Evolutionary conservation across 2,797 vertebrate species (phyloP).

Genomic region (Paratrypauchen microcephalus): DNA sequence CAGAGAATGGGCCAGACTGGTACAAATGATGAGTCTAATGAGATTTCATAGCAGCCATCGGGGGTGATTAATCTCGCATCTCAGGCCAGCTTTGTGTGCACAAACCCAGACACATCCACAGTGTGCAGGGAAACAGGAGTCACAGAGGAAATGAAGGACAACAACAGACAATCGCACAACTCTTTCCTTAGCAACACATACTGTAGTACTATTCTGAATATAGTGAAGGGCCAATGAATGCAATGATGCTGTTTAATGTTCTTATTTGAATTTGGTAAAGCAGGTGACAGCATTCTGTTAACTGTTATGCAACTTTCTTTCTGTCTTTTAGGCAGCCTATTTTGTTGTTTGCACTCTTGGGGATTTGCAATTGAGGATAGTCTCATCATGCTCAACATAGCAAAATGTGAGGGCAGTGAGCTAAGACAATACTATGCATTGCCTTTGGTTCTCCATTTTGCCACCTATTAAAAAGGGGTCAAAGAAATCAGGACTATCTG

Average conservation of each 20-base stretch:
- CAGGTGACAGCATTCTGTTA: background rate
- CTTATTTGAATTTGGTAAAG: background rate
- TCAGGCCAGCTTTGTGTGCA: constrained; percentile 46
- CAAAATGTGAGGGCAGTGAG: background rate
- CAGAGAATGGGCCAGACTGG: constrained; percentile 60
- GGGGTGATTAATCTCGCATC: constrained; percentile 77
- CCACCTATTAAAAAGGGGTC: background rate
- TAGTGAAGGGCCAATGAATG: background rate
- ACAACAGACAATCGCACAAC: constrained; percentile 59
- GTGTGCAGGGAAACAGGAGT: constrained; percentile 29
- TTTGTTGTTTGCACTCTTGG: background rate
- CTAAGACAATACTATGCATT: background rate
- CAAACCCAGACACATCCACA: constrained; percentile 45
- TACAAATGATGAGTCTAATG: constrained; percentile 82
- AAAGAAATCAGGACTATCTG: background rate
- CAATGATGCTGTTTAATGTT: background rate
- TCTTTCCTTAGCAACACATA: constrained; percentile 43
- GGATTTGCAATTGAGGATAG: background rate
- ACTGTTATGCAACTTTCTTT: background rate
- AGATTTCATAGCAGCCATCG: constrained; percentile 82
- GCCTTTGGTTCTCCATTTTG: background rate
- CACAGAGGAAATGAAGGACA: constrained; percentile 70
- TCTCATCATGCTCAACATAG: background rate
- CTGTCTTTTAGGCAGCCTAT: background rate
- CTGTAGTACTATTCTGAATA: background rate